Conservation (phyloP, 2,113 vertebrate genomes). For the Apteryx mantelli region DNA sequence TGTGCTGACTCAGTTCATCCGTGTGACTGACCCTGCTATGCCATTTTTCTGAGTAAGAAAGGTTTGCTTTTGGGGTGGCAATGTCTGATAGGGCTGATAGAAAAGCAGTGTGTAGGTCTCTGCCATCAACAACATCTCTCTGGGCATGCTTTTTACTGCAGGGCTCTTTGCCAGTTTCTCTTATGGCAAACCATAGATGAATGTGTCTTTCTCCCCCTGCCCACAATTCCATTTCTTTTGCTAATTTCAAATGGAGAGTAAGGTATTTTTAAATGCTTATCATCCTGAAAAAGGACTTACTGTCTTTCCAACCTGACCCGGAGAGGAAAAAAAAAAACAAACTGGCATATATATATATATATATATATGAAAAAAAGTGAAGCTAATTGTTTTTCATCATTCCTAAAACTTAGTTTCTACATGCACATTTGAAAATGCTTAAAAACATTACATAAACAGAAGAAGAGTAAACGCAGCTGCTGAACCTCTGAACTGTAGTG, state of each 20-base stretch:
- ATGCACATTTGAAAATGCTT: background rate
- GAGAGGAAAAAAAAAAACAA: background rate
- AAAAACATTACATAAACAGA: background rate
- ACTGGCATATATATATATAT: background rate
- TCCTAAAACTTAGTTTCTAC: background rate
- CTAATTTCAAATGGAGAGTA: background rate
- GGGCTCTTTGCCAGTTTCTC: constrained; percentile 9
- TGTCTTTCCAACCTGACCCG: background rate
- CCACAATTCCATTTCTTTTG: background rate
- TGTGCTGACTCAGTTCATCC: background rate
- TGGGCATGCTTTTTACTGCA: background rate
- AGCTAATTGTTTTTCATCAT: background rate
- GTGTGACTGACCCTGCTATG: background rate
- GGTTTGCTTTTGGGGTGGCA: background rate
- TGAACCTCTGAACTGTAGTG: background rate
- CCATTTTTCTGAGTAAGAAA: background rate
- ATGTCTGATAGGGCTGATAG: background rate
- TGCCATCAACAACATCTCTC: background rate
- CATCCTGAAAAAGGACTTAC: background rate
- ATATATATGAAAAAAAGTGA: background rate
- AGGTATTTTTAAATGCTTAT: background rate
- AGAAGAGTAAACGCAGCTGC: background rate
- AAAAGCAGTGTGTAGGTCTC: background rate
- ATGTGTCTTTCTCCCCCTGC: background rate
- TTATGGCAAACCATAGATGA: background rate